Conservation (phyloP, 1,140 invertebrate genomes). For the Pygmarrhopalites habei region DNA sequence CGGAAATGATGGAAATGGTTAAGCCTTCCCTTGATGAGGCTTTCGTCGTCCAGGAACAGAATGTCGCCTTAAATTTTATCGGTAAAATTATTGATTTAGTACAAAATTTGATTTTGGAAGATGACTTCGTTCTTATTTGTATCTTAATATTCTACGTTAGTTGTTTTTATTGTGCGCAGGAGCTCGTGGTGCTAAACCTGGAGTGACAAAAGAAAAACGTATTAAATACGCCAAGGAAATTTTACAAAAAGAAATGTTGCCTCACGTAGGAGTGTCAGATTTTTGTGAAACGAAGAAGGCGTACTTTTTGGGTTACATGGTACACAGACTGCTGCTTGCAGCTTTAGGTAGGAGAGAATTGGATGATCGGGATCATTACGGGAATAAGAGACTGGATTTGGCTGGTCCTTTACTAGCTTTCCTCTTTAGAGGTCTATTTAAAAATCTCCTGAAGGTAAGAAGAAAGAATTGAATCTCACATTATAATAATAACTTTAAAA, state of each 20-base stretch:
- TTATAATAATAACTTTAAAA: too few species aligned
- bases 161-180: slow-evolving; percentile 48
- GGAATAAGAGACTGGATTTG: slow-evolving; percentile 94
- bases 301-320: slow-evolving; percentile 97
- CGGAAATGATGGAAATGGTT: slow-evolving; percentile 99
- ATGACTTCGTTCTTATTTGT: background rate
- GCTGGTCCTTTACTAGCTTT: slow-evolving; percentile 94
- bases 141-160: background rate
- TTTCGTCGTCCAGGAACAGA: slow-evolving; percentile 98
- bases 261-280: slow-evolving; percentile 96
- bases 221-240: slow-evolving; percentile 99
- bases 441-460: slow-evolving; percentile 83
- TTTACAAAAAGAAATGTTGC: slow-evolving; percentile 98
- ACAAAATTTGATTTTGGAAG: background rate
- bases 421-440: slow-evolving; percentile 86
- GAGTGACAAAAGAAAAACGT: slow-evolving; percentile 96
- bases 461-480: too few species aligned
- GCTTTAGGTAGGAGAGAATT: slow-evolving; percentile 90
- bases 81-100: slow-evolving; percentile 17
- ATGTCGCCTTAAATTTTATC: slow-evolving; percentile 96
- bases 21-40: slow-evolving; percentile 98
- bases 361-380: slow-evolving; percentile 99
- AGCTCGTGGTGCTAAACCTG: slow-evolving; percentile 86
- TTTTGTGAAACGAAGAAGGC: slow-evolving; percentile 99
- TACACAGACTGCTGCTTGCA: slow-evolving; percentile 86